Conservation (phyloP, 1,140 invertebrate species). For the Bombus terrestris region DNA sequence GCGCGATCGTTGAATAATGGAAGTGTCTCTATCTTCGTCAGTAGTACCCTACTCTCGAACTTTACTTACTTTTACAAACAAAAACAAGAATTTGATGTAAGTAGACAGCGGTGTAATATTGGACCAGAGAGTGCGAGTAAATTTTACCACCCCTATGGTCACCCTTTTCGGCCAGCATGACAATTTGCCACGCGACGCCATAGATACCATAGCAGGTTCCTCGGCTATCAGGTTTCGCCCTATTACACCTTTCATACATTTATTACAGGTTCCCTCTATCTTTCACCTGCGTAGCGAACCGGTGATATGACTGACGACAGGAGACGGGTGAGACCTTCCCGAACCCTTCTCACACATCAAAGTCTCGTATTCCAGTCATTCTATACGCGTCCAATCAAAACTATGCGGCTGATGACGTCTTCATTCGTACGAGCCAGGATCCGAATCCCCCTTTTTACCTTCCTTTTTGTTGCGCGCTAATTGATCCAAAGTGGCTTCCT, state of each 20-base stretch:
- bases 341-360: constrained; percentile 63
- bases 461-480: constrained; percentile 51
- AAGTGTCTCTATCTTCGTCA: not conserved
- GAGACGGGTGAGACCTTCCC: constrained; percentile 25
- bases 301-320: not conserved
- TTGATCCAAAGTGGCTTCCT: constrained; percentile 64
- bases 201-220: constrained; percentile 45
- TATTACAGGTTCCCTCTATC: constrained; percentile 53
- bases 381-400: constrained; percentile 55
- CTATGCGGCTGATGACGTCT: constrained; percentile 63
- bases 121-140: not conserved
- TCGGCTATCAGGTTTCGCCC: constrained; percentile 60
- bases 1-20: not conserved
- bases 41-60: not conserved
- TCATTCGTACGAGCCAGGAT: constrained; percentile 50
- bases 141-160: not conserved
- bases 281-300: constrained; percentile 6
- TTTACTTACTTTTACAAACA: too few species aligned
- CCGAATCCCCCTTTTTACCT: constrained; percentile 17
- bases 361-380: constrained; percentile 64
- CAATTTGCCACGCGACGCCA: constrained; percentile 45
- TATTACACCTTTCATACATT: constrained; percentile 64
- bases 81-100: too few species aligned
- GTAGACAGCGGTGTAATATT: not conserved
- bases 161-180: constrained; percentile 19